These are phyloP conservation scores for Lepilemur ruficaudatus DNA, from an alignment of 2,797 vertebrate genomes.

Conservation along the genomic window DNA sequence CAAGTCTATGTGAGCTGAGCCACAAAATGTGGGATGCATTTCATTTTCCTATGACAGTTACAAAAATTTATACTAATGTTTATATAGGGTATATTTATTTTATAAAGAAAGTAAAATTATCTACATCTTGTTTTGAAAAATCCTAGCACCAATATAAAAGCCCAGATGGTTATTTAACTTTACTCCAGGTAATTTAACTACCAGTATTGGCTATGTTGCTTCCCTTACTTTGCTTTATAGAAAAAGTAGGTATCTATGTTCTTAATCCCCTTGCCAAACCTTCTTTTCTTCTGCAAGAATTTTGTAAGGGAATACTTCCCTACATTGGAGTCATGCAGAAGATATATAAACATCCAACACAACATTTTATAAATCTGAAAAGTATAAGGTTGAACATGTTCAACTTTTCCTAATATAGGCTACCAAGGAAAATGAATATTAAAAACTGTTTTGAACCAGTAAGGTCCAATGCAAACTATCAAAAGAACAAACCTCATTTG, in stretches of 20 bases:
- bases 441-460: not conserved
- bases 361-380: conserved; percentile 18
- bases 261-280: not conserved
- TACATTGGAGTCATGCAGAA: conserved; percentile 1
- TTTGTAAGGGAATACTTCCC: conserved; percentile 21
- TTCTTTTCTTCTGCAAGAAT: conserved; percentile 38
- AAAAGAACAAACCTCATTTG: not conserved
- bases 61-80: conserved; percentile 12
- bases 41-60: not conserved
- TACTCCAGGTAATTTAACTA: not conserved
- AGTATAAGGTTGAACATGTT: not conserved
- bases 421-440: not conserved
- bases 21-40: not conserved
- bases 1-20: not conserved
- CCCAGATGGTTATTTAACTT: not conserved
- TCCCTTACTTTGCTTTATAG: not conserved
- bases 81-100: not conserved
- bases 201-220: not conserved
- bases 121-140: not conserved
- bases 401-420: not conserved
- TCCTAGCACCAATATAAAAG: not conserved
- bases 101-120: not conserved
- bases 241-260: not conserved
- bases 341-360: conserved; percentile 29
- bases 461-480: not conserved